Percentiles rank a stretch among this genome's conserved stretches.
Conservation (phyloP, 2,797 vertebrate genomes). For the Tadarida brasiliensis region DNA sequence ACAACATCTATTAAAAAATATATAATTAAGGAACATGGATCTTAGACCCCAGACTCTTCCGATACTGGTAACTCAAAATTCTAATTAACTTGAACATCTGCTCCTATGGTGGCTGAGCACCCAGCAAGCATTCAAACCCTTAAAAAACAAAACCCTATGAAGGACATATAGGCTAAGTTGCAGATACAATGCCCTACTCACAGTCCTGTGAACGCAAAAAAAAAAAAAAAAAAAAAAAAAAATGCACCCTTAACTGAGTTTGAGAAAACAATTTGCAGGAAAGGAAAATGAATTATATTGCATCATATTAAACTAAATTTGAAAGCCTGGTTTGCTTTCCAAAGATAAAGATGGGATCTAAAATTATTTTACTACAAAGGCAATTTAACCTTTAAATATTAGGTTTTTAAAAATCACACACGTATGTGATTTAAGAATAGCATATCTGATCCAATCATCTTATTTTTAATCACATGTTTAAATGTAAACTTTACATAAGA, state of each 20-base stretch:
- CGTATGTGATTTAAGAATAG: not conserved
- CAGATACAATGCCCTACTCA: not conserved
- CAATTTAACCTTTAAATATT: constrained; percentile 51
- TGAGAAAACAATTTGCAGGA: constrained; percentile 41
- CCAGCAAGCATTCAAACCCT: not conserved
- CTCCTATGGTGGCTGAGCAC: not conserved
- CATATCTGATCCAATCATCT: not conserved
- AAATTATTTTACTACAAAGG: not conserved
- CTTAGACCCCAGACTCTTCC: not conserved
- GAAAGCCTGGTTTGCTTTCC: constrained; percentile 54
- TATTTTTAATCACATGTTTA: constrained; percentile 52
- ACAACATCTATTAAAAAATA: not conserved
- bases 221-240: constrained; percentile 15
- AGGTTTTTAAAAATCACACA: not conserved
- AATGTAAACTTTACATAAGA: constrained; percentile 44
- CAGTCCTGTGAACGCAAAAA: not conserved
- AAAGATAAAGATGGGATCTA: constrained; percentile 20
- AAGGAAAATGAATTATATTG: not conserved
- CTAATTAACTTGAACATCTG: not conserved
- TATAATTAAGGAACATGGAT: not conserved
- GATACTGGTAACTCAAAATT: not conserved
- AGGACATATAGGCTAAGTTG: not conserved
- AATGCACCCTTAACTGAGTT: not conserved
- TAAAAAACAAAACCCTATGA: not conserved
- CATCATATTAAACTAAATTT: constrained; percentile 35